A percentile compares a stretch with the other conserved stretches of the same genome.
These are phyloP conservation scores for Eulemur rubriventer DNA, from an alignment of 2,797 vertebrate genomes.

Conservation along the genomic window DNA sequence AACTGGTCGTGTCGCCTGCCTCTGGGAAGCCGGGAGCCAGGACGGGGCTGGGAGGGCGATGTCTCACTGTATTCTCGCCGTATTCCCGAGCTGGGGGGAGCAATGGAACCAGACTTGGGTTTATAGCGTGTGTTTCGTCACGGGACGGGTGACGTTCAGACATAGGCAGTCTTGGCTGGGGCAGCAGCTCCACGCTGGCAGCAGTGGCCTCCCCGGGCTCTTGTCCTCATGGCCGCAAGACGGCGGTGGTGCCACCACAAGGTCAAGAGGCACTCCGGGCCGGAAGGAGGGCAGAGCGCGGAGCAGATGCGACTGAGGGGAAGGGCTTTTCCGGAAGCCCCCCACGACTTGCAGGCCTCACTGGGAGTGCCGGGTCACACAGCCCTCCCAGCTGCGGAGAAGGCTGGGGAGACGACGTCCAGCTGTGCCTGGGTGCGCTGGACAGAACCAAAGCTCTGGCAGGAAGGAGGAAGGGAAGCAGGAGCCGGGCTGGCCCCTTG, in stretches of 20 bases:
- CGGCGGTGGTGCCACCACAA: rapidly evolving
- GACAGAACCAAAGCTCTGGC: too few relatives aligned
- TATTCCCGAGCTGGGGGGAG: rapidly evolving
- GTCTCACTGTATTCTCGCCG: rapidly evolving
- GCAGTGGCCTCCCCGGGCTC: not conserved
- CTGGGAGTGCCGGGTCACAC: not conserved
- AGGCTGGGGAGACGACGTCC: not conserved
- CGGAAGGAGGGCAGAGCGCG: not conserved
- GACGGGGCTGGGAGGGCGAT: not conserved
- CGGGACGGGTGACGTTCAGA: rapidly evolving
- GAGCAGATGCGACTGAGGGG: rapidly evolving
- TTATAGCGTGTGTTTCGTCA: rapidly evolving
- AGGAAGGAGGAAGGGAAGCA: rapidly evolving
- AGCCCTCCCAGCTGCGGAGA: not conserved
- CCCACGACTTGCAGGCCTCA: rapidly evolving
- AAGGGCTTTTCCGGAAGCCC: not conserved
- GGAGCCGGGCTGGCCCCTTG: not conserved
- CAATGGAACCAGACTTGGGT: not conserved
- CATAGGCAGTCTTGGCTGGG: not conserved
- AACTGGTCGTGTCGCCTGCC: not conserved
- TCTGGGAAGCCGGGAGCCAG: not conserved
- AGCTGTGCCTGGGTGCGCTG: too few relatives aligned
- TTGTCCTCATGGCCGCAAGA: rapidly evolving
- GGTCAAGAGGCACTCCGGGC: not conserved
- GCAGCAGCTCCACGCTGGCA: not conserved